These are phyloP conservation scores for Karalla daura DNA, from an alignment of 2,797 vertebrate species.

Conservation along the genomic window DNA sequence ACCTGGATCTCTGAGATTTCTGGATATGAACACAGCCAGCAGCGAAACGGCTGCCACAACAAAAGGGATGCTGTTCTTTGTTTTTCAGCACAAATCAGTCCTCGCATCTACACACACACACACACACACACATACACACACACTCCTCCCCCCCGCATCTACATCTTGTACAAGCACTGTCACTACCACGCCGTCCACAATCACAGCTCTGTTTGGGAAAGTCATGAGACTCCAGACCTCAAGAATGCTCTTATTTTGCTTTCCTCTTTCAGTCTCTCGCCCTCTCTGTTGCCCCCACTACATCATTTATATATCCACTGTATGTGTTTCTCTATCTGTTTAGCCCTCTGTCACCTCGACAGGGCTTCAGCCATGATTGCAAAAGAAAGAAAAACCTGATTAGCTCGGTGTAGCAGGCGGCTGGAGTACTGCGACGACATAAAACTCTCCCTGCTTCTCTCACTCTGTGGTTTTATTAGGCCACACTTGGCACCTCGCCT, in stretches of 20 bases:
- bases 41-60: slow-evolving; percentile 63
- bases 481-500: slow-evolving; percentile 58
- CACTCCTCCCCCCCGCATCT: slow-evolving; percentile 3
- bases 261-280: slow-evolving; percentile 3
- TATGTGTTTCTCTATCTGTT: background rate
- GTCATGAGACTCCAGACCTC: slow-evolving; percentile 66
- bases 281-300: slow-evolving; percentile 12
- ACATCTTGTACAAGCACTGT: slow-evolving; percentile 64
- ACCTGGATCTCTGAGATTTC: slow-evolving; percentile 29
- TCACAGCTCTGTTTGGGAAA: slow-evolving; percentile 68
- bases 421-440: slow-evolving; percentile 27
- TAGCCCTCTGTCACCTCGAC: background rate
- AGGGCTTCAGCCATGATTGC: slow-evolving; percentile 1
- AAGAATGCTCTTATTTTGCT: slow-evolving; percentile 49
- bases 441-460: slow-evolving; percentile 40
- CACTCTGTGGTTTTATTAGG: slow-evolving; percentile 66
- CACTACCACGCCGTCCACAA: slow-evolving; percentile 74
- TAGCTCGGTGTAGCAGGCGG: slow-evolving; percentile 4
- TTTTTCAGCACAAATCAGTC: slow-evolving; percentile 64
- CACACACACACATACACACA: slow-evolving; percentile 27
- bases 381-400: slow-evolving; percentile 6
- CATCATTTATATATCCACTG: slow-evolving; percentile 25
- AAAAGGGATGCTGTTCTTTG: slow-evolving; percentile 72
- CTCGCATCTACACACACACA: slow-evolving; percentile 37
- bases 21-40: slow-evolving; percentile 50